Conservation (phyloP, 2,113 vertebrate genomes). For the Chloropsis cyanopogon region DNA sequence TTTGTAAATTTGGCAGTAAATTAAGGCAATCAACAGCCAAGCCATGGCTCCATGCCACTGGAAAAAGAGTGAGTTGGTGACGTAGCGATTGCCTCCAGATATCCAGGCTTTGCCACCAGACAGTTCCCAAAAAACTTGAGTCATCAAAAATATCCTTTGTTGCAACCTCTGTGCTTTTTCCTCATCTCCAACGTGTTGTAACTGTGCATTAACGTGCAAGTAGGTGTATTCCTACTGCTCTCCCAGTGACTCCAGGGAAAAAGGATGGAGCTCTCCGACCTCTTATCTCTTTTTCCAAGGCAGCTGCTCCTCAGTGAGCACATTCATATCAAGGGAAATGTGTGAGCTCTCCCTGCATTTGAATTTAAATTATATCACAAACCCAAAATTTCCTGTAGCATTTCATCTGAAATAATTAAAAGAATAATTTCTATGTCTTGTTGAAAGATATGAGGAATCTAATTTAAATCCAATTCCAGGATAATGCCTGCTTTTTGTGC, state of each 20-base stretch:
- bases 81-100: accelerated
- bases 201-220: neutral
- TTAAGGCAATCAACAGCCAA: neutral
- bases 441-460: neutral
- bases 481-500: neutral
- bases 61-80: neutral
- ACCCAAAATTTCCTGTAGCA: neutral
- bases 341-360: neutral
- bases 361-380: neutral
- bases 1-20: neutral
- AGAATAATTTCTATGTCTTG: neutral
- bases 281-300: neutral
- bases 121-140: neutral
- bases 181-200: accelerated
- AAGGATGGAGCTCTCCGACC: neutral
- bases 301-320: neutral
- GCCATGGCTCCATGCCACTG: neutral
- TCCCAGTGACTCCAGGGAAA: neutral
- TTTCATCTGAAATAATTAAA: neutral
- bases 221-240: neutral
- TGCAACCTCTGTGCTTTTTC: neutral
- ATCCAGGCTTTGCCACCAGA: neutral
- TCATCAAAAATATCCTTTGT: neutral
- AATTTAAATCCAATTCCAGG: neutral
- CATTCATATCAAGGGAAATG: neutral